Conservation (phyloP, 2,797 vertebrate genomes). For the Amblyopsis hoosieri region DNA sequence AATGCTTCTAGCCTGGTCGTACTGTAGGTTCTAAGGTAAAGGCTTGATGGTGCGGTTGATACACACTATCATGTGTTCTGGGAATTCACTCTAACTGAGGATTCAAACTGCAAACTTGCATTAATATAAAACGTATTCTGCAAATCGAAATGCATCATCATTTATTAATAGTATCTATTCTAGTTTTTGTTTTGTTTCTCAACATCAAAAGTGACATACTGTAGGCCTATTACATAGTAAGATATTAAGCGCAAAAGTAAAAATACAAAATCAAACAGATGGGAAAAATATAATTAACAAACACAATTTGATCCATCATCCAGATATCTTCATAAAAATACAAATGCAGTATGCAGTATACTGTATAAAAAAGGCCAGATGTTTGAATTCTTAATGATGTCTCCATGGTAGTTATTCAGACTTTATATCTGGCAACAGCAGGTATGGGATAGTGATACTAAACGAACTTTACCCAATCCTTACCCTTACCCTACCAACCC, state of each 20-base stretch:
- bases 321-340: constrained; percentile 39
- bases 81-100: no score
- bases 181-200: not conserved
- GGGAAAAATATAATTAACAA: constrained; percentile 36
- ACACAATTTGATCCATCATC: constrained; percentile 70
- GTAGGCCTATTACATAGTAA: constrained; percentile 22
- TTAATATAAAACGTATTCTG: no score
- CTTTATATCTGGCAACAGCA: constrained; percentile 62
- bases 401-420: constrained; percentile 61
- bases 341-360: not conserved
- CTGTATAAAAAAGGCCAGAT: constrained; percentile 64
- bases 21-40: no score
- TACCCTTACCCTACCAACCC: no score
- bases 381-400: constrained; percentile 74
- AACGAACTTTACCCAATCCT: constrained; percentile 7
- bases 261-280: constrained; percentile 56
- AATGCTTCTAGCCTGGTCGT: no score
- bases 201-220: constrained; percentile 17
- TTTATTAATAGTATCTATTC: no score
- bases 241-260: constrained; percentile 19
- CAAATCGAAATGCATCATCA: no score
- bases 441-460: constrained; percentile 53
- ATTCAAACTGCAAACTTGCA: no score
- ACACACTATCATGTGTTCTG: no score
- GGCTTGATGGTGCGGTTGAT: no score